phyloP scores from a whole-genome alignment of 2,113 vertebrate species.

The Pungitius pungitius region DNA sequence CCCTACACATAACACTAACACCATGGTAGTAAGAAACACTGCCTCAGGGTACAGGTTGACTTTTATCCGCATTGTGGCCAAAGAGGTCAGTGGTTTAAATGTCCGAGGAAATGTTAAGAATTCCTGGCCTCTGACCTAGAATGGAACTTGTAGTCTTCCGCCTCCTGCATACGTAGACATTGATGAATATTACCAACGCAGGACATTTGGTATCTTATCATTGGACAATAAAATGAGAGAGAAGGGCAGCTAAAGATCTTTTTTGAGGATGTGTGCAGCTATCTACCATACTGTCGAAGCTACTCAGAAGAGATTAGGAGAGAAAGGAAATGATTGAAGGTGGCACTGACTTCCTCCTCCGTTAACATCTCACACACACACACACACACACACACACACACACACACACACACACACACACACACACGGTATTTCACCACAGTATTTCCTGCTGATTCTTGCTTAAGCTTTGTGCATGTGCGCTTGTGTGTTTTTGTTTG shows the following conservation, averaged over 20 bases:
- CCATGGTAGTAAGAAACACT: constrained; percentile 7
- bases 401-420: too few relatives aligned
- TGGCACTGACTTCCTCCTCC: constrained; percentile 33
- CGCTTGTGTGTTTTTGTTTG: background rate
- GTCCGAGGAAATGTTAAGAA: constrained; percentile 43
- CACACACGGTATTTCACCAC: constrained; percentile 28
- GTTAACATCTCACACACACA: background rate
- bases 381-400: too few relatives aligned
- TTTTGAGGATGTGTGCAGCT: background rate
- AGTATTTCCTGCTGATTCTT: constrained; percentile 48
- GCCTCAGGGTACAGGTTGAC: constrained; percentile 13
- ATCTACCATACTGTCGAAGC: background rate
- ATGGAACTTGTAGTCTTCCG: constrained; percentile 15
- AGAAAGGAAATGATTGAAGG: constrained; percentile 7
- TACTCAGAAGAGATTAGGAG: background rate
- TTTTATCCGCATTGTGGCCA: constrained; percentile 26
- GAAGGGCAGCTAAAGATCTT: background rate
- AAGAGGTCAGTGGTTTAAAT: constrained; percentile 38
- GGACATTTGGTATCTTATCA: background rate
- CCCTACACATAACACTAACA: background rate
- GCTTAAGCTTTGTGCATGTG: background rate
- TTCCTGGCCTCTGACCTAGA: constrained; percentile 4
- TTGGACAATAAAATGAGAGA: background rate
- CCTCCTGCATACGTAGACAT: background rate
- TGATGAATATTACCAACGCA: background rate